Evolutionary conservation across 1,140 invertebrate genomes (phyloP).

Genomic region (Aphis gossypii): DNA sequence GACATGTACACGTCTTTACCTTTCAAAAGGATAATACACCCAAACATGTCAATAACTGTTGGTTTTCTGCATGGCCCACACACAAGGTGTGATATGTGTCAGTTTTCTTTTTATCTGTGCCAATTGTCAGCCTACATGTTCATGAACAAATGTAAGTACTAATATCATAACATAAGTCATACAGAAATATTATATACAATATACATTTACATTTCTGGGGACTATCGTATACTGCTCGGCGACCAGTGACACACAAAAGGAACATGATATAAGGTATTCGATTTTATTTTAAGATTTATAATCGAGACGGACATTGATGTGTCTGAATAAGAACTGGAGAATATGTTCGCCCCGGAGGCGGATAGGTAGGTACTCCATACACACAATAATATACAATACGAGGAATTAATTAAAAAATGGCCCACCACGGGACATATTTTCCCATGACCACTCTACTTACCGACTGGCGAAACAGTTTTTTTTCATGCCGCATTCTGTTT

Average conservation of each 20-base stretch:
- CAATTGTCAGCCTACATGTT: not conserved
- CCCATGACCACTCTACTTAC: conserved; percentile 58
- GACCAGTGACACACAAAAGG: conserved; percentile 48
- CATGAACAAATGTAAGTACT: not conserved
- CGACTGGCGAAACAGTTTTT: conserved; percentile 55
- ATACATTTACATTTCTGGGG: not conserved
- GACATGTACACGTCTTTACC: not conserved
- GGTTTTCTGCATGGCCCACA: conserved; percentile 38
- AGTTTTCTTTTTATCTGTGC: not conserved
- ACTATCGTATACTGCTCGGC: not conserved
- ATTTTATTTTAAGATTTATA: conserved; percentile 47
- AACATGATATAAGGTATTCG: conserved; percentile 40
- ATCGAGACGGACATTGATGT: conserved; percentile 52
- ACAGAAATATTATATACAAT: not conserved
- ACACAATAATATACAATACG: conserved; percentile 57
- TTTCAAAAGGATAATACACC: conserved; percentile 33
- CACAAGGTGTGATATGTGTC: conserved; percentile 26
- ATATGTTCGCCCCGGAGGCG: conserved; percentile 42
- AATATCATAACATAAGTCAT: not conserved
- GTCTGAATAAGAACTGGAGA: conserved; percentile 48
- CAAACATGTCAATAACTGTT: conserved; percentile 5
- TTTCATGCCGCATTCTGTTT: conserved; percentile 43
- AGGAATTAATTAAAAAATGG: conserved; percentile 58
- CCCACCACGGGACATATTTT: conserved; percentile 58
- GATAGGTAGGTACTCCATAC: conserved; percentile 22